Base-by-base conservation (phyloP, 2,113 vertebrate genomes). In the Strix uralensis region DNA sequence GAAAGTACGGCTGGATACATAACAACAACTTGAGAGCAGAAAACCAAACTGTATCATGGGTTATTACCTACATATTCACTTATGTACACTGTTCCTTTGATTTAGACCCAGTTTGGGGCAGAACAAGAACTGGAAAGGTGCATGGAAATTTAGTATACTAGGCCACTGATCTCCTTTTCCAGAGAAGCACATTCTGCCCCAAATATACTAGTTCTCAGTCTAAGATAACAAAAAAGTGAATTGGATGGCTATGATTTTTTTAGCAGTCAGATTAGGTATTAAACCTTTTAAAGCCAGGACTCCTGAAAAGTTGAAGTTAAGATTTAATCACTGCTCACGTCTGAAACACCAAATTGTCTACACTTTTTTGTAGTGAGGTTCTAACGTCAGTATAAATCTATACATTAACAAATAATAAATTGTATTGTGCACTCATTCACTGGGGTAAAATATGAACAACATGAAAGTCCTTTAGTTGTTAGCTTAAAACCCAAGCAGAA, bases 251-350 rank as follows among this genome's bases (percentile, higher is more conserved):
- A 61, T 83, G 49, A 52, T 47, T 91, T 81, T 86, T 88, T 74
- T 47, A 81, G 89, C 13, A 32, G 34, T 87, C 63, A 88, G 59
- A 82, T 84, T 92, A 96, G 10, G 75, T 52, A 55, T 47, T 73
- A 90, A 95, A 72, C n/a, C 86, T 95, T 96, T 92, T 80, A 77
- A 95, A 71, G 5, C 22, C 57, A 95, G 51, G 54, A 96, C 59
- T 96, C 84, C 82, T 90, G 85, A 86, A 84, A 70, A 95, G 66
- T 11, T 79, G 70, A 82, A 96, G n/a, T 59, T 51, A 63, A 86
- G 71, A 88, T 42, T 47, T 47, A 86, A 72, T 36, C 2, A 0
- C 17, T 70, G 51, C 21, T 71, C 9, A 66, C 25, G 20, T 20
- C 26, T 36, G 25, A 88, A 90, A 77, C 10, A 52, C 5, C 16